These are phyloP conservation scores for Drosophila kanapiae DNA, from an alignment of 1,140 invertebrate genomes.

Conservation along the genomic window DNA sequence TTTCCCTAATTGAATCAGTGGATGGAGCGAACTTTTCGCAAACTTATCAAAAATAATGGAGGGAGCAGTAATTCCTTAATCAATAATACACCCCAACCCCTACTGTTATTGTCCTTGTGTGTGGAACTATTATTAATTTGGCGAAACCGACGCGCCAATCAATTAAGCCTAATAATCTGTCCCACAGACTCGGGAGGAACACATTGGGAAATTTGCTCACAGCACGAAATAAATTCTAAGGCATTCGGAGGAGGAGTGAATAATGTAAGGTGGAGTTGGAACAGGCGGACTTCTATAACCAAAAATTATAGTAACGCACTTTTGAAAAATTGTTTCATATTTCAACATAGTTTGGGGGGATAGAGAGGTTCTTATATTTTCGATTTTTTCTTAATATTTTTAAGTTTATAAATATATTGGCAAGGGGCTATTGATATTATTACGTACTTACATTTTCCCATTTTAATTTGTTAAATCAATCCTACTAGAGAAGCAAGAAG, in stretches of 20 bases:
- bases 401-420: too few relatives aligned
- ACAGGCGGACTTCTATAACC: not conserved
- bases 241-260: not conserved
- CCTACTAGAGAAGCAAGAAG: too few relatives aligned
- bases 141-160: conserved; percentile 43
- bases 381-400: not conserved
- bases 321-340: too few relatives aligned
- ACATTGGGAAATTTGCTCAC: conserved; percentile 27
- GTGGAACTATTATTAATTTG: conserved; percentile 44
- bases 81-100: conserved; percentile 21
- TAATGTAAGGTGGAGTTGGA: not conserved
- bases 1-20: conserved; percentile 34
- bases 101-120: conserved; percentile 31
- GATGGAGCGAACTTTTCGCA: conserved; percentile 7
- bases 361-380: not conserved
- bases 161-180: conserved; percentile 60
- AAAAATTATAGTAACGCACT: not conserved
- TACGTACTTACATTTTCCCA: too few relatives aligned
- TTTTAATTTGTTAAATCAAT: not conserved
- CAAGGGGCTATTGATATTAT: too few relatives aligned
- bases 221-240: conserved; percentile 18
- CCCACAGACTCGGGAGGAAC: conserved; percentile 7
- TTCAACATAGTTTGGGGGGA: not conserved
- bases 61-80: conserved; percentile 28
- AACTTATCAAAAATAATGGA: conserved; percentile 11